Conservation (phyloP, 2,888 invertebrate genomes). For the Phorcus lineatus region DNA sequence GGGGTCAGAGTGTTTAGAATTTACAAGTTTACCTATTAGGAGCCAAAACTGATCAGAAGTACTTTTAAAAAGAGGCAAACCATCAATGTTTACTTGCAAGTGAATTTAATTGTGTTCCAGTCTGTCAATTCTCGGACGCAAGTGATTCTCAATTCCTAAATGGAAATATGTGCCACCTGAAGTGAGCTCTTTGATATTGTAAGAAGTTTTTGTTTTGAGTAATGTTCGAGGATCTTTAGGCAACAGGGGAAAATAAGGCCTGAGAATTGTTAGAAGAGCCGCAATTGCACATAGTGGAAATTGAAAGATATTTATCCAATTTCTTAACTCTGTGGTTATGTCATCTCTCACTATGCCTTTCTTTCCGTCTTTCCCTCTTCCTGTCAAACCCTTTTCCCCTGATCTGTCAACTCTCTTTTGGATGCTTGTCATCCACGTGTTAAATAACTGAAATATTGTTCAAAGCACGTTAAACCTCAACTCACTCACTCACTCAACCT, state of each 20-base stretch:
- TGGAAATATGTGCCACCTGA: not conserved
- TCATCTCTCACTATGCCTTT: too few species aligned
- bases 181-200: not conserved
- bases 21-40: not conserved
- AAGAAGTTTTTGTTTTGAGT: not conserved
- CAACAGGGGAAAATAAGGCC: not conserved
- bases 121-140: too few species aligned
- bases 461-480: too few species aligned
- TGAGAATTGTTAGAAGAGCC: not conserved
- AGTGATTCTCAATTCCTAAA: not conserved
- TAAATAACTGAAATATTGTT: too few species aligned
- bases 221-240: slow-evolving; percentile 27
- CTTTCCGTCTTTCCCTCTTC: too few species aligned
- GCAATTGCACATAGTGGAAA: not conserved
- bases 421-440: too few species aligned
- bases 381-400: too few species aligned
- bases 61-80: slow-evolving; percentile 32
- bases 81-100: slow-evolving; percentile 31
- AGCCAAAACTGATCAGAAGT: slow-evolving; percentile 29
- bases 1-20: slow-evolving; percentile 5
- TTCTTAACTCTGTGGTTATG: too few species aligned
- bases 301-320: not conserved
- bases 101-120: too few species aligned
- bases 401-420: too few species aligned
- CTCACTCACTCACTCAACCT: too few species aligned